Evolutionary conservation across 2,888 invertebrate species (phyloP).

Genomic region (Oligia strigilis): DNA sequence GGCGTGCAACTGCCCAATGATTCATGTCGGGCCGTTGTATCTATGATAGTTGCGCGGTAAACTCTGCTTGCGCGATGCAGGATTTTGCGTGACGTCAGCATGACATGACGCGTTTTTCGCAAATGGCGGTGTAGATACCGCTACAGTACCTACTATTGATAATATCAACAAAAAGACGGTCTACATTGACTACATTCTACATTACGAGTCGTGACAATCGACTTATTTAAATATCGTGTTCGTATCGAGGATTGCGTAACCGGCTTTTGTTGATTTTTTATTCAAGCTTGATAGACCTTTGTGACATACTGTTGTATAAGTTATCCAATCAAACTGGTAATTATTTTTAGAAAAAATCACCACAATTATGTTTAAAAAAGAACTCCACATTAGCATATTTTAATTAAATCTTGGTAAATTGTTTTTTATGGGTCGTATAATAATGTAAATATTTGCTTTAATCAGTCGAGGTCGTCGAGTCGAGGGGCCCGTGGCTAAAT

Average conservation of each 20-base stretch:
- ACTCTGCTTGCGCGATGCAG: too few relatives aligned
- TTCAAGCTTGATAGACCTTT: constrained; percentile 27
- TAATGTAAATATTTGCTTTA: not conserved
- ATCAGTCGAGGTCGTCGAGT: not conserved
- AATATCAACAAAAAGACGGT: constrained; percentile 50
- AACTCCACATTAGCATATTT: not conserved
- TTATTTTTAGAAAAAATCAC: not conserved
- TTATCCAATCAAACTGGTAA: constrained; percentile 23
- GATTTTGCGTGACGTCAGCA: too few relatives aligned
- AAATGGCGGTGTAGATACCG: too few relatives aligned
- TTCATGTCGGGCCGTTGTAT: too few relatives aligned
- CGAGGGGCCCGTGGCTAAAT: too few relatives aligned
- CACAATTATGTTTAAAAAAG: not conserved
- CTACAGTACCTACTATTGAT: constrained; percentile 12
- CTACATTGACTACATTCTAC: constrained; percentile 30
- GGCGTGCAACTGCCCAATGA: too few relatives aligned
- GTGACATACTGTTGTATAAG: constrained; percentile 59
- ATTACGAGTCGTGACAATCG: constrained; percentile 66
- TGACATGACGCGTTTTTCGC: too few relatives aligned
- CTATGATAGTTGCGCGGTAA: too few relatives aligned
- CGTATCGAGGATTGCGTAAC: constrained; percentile 71
- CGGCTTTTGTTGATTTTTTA: constrained; percentile 68
- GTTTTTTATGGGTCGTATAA: not conserved
- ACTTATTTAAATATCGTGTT: constrained; percentile 66
- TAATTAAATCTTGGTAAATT: not conserved